Evolutionary conservation across 2,888 invertebrate genomes (phyloP).

Genomic region (Parasteatoda lunata): DNA sequence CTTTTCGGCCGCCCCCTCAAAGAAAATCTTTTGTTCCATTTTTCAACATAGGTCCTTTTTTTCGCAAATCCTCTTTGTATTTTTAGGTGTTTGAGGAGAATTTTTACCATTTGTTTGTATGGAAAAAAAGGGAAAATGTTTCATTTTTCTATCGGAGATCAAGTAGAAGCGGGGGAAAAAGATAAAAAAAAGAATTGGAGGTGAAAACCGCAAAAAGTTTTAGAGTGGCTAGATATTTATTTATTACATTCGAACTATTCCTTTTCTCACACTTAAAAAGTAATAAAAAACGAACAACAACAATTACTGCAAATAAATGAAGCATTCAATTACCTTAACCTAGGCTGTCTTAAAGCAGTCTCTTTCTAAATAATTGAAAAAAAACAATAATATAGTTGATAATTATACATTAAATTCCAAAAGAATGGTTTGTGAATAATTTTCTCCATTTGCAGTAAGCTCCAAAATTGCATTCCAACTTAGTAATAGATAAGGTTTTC

Average conservation of each 20-base stretch:
- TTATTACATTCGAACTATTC: not conserved
- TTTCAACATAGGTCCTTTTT: slow-evolving; percentile 33
- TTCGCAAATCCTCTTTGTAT: slow-evolving; percentile 40
- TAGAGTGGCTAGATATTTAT: not conserved
- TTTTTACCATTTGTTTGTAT: slow-evolving; percentile 37
- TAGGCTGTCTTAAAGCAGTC: too few relatives aligned
- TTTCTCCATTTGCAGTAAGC: too few relatives aligned
- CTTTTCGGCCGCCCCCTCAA: slow-evolving; percentile 3
- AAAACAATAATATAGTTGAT: too few relatives aligned
- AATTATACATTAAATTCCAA: too few relatives aligned
- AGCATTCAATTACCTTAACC: not conserved
- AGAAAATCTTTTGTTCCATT: slow-evolving; percentile 22
- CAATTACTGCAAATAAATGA: not conserved
- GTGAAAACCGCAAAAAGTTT: not conserved
- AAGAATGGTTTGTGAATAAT: too few relatives aligned
- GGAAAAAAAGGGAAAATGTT: not conserved
- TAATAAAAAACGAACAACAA: not conserved
- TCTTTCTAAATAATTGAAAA: too few relatives aligned
- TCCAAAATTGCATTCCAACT: too few relatives aligned
- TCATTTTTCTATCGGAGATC: not conserved
- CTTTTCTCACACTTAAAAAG: not conserved
- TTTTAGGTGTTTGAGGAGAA: slow-evolving; percentile 27
- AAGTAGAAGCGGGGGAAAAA: not conserved
- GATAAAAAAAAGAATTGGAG: slow-evolving; percentile 2
- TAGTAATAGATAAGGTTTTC: too few relatives aligned